Percentiles rank a stretch among this genome's conserved stretches.
Evolutionary conservation across 2,113 vertebrate genomes (phyloP).

Genomic region (Lynx canadensis): DNA sequence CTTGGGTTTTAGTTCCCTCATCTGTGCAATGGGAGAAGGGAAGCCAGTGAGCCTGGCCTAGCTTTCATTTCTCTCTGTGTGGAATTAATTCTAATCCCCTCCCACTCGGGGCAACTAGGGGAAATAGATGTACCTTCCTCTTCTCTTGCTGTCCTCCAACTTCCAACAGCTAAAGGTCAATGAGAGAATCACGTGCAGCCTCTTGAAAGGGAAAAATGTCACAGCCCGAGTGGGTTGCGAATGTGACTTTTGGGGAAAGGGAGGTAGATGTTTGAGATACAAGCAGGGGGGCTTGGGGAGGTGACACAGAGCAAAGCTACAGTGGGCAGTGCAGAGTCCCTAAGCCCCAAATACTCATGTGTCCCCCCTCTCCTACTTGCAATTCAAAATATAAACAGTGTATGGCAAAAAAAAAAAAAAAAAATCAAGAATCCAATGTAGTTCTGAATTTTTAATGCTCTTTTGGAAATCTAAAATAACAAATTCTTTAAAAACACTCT

Average conservation of each 20-base stretch:
- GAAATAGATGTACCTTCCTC: not conserved
- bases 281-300: not conserved
- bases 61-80: not conserved
- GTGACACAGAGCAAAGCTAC: not conserved
- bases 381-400: not conserved
- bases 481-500: not conserved
- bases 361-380: not conserved
- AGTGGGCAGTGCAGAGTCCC: not conserved
- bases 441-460: not conserved
- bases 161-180: not conserved
- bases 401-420: not conserved
- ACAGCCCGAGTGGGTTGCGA: not conserved
- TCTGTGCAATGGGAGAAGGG: not conserved
- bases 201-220: not conserved
- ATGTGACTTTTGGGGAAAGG: not conserved
- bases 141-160: not conserved
- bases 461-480: not conserved
- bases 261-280: not conserved
- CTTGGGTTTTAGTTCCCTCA: not conserved
- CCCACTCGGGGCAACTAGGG: too few species aligned
- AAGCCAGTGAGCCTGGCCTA: not conserved
- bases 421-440: not conserved
- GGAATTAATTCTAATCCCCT: not conserved
- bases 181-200: not conserved
- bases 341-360: not conserved